These are phyloP conservation scores for Enteromius mattozi DNA, from an alignment of 2,797 vertebrate species.

Conservation along the genomic window DNA sequence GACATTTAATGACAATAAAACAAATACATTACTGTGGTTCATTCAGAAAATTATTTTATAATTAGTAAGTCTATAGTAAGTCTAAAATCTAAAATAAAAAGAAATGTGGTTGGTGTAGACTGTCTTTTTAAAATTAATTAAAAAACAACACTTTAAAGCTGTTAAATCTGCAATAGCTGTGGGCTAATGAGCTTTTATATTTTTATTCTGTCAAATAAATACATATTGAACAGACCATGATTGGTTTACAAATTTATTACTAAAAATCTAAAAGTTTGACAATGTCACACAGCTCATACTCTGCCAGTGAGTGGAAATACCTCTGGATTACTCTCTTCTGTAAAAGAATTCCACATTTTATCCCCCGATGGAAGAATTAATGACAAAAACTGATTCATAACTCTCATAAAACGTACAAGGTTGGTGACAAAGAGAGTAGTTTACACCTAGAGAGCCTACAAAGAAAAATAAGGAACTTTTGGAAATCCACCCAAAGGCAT, in stretches of 20 bases:
- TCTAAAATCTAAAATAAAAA: not conserved
- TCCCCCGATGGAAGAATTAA: conserved; percentile 38
- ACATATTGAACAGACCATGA: conserved; percentile 7
- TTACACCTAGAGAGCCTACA: conserved; percentile 24
- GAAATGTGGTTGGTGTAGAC: not conserved
- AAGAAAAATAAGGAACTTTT: conserved; percentile 35
- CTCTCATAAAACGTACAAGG: conserved; percentile 41
- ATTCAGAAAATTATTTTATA: not conserved
- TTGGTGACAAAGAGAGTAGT: conserved; percentile 37
- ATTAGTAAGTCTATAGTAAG: not conserved
- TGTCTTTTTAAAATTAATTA: not conserved
- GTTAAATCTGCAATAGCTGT: not conserved
- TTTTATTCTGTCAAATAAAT: conserved; percentile 9
- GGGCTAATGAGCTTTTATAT: not conserved
- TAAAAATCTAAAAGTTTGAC: not conserved
- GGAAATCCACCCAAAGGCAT: conserved; percentile 46
- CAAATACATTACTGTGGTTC: not conserved
- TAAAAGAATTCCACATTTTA: conserved; percentile 13
- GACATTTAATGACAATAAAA: not conserved
- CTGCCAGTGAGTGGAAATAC: conserved; percentile 12
- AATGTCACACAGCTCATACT: not conserved
- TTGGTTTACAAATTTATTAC: not conserved
- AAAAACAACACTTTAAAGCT: not conserved
- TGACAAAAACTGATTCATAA: conserved; percentile 45
- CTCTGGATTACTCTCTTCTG: not conserved